Evolutionary conservation across 2,888 invertebrate species (phyloP).

Genomic region (Drosophila picticornis): DNA sequence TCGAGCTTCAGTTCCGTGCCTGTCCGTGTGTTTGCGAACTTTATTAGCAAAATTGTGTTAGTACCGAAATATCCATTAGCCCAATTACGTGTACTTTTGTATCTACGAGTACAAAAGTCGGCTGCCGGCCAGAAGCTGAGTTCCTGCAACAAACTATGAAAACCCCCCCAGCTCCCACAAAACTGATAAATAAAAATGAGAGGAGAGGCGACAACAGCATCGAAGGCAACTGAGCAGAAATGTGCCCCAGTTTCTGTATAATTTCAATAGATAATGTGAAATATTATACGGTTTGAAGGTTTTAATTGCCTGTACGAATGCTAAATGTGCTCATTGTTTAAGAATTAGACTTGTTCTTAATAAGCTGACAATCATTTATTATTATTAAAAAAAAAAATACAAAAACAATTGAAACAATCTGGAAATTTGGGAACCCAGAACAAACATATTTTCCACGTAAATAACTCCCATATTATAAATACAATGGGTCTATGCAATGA

Average conservation of each 20-base stretch:
- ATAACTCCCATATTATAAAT: too few relatives aligned
- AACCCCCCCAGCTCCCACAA: not conserved
- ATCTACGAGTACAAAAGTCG: conserved; percentile 39
- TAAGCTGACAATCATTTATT: not conserved
- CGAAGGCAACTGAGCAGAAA: conserved; percentile 28
- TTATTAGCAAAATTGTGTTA: conserved; percentile 81
- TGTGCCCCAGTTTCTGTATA: not conserved
- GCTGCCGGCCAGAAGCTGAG: conserved; percentile 17
- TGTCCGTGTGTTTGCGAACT: conserved; percentile 71
- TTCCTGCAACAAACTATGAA: not conserved
- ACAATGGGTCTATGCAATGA: too few relatives aligned
- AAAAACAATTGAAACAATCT: not conserved
- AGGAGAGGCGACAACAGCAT: conserved; percentile 45
- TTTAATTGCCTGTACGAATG: not conserved
- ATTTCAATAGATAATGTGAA: conserved; percentile 5
- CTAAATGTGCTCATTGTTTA: not conserved
- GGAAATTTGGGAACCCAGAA: not conserved
- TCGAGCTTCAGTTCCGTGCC: conserved; percentile 12
- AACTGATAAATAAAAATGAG: conserved; percentile 63
- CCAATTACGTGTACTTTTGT: conserved; percentile 81
- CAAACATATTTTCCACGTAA: too few relatives aligned
- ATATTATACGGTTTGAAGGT: not conserved
- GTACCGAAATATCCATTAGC: conserved; percentile 80
- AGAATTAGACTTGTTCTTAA: not conserved
- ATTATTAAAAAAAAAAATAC: not conserved